These are phyloP conservation scores for Aurelia sp. DNA, from an alignment of 30 jellyfish, hydroid and myxozoan species.

Conservation along the genomic window DNA sequence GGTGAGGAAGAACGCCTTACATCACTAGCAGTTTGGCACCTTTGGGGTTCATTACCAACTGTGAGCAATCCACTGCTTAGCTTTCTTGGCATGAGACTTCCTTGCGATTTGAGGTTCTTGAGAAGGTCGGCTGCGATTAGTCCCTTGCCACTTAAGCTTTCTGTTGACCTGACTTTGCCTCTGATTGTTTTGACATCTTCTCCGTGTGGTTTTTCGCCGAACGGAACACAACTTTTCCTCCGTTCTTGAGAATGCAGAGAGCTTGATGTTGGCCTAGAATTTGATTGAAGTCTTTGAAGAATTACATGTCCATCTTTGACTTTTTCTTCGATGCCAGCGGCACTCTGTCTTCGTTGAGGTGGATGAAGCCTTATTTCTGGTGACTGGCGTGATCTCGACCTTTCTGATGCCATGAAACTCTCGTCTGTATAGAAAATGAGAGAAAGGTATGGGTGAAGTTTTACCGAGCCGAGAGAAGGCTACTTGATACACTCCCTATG, in stretches of 20 bases:
- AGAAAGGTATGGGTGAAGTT: too few relatives aligned
- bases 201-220: neutral
- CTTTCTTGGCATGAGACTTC: neutral
- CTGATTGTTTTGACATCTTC: slow-evolving; percentile 29
- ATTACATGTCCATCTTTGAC: slow-evolving; percentile 11
- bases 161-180: slow-evolving; percentile 41
- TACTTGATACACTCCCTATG: too few relatives aligned
- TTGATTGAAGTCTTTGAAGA: slow-evolving; percentile 27
- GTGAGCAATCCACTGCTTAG: neutral
- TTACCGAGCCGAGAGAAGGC: too few relatives aligned
- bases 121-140: slow-evolving; percentile 60
- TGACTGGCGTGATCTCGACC: slow-evolving; percentile 7
- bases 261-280: slow-evolving; percentile 11
- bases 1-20: neutral
- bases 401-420: slow-evolving; percentile 7
- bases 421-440: too few relatives aligned
- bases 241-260: neutral
- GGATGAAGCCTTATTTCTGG: slow-evolving; percentile 17
- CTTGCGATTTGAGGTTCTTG: slow-evolving; percentile 26
- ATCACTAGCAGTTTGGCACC: slow-evolving; percentile 32
- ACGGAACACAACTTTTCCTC: slow-evolving; percentile 6
- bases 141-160: slow-evolving; percentile 40
- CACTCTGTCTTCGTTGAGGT: slow-evolving; percentile 4
- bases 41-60: neutral
- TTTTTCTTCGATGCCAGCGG: slow-evolving; percentile 9